These are phyloP conservation scores for Metaphire vulgaris DNA, from an alignment of 1,140 invertebrate species.

Conservation along the genomic window DNA sequence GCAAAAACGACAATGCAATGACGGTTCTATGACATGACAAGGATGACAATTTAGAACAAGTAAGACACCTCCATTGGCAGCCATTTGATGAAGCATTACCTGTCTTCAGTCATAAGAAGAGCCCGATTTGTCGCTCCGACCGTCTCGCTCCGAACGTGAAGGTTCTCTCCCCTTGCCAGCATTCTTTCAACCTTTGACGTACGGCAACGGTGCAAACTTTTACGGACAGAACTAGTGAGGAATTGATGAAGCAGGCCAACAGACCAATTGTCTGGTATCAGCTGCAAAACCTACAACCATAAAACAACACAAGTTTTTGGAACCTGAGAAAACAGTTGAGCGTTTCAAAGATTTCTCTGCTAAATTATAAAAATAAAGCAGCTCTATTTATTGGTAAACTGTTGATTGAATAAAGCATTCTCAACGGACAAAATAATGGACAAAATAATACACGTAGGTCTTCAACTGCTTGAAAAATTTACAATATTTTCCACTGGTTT, in stretches of 20 bases:
- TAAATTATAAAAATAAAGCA: background rate
- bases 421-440: background rate
- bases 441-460: background rate
- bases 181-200: conserved; percentile 50
- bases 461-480: no score
- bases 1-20: no score
- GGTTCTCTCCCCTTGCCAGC: conserved; percentile 52
- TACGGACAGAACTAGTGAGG: conserved; percentile 48
- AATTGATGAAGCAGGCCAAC: conserved; percentile 52
- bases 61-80: no score
- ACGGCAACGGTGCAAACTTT: conserved; percentile 48
- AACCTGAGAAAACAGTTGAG: background rate
- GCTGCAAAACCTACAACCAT: conserved; percentile 49
- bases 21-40: no score
- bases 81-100: no score
- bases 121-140: conserved; percentile 48
- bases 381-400: background rate
- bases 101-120: conserved; percentile 51
- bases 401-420: background rate
- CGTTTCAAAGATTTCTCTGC: background rate
- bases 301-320: background rate
- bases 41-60: no score
- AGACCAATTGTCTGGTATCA: conserved; percentile 55
- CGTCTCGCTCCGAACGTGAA: conserved; percentile 48
- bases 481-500: no score